Evolutionary conservation across 2,888 invertebrate genomes (phyloP), one percentile per base, ranked within the genome.

Genomic region (Lypha dubia): DNA sequence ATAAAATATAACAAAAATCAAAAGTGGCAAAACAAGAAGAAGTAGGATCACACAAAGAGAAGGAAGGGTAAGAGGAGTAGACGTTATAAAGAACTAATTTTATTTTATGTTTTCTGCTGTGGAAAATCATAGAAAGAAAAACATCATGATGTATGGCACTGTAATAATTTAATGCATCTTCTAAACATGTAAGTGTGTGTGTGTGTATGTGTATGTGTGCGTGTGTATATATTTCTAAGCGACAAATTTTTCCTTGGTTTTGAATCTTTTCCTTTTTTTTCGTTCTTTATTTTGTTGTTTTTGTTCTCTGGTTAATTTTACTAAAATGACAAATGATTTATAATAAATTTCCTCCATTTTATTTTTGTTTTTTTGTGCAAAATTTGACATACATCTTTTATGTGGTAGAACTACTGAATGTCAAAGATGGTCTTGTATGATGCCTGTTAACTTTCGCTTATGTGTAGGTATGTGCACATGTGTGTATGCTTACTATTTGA

Each of bases 91-190:
- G 53, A 56, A 38, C 38, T 68, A 24, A 79, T 56, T 79, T 73
- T 28, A 5, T 28, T 56, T 13, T 32, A 53, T 35, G 17, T 63
- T 46, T 38, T 73, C 24, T 58, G 71, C 5, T 1, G 20, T 58
- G 15, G 32, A 13, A 41, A 44, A 44, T 24, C 13, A n/a, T 38
- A 35, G 13, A n/a, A n/a, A n/a, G 20, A 38, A 20, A 56, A 5
- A 8, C 70, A 80, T 80, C 65, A 76, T 80, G 84, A 73, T 74
- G 73, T 73, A 68, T 73, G 68, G 63, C 76, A 84, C 80, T 80
- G 56, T 49, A 73, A 56, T 77, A 68, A 84, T 81, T 80, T 77
- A 77, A 76, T 80, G 76, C 73, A 70, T 22, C 22, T 28, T 22
- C 6, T 41, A 24, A 24, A 51, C 15, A 32, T n/a, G 11, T 2